phyloP scores from a whole-genome alignment of 2,888 invertebrate genomes.

The Agrochola litura region DNA sequence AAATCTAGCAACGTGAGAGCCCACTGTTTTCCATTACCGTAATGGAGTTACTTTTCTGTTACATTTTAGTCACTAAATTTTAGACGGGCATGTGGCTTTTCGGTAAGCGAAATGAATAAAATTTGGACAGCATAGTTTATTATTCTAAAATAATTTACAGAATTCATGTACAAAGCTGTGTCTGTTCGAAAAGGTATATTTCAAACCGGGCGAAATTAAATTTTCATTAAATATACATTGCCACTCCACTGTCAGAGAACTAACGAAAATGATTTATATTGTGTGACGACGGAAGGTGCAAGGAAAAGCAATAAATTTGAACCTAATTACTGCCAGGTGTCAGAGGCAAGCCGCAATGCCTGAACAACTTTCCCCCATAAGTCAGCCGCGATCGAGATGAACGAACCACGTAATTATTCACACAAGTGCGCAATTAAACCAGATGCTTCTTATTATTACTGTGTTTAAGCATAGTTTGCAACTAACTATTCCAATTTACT shows the following conservation, averaged over 20 bases:
- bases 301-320: slow-evolving; percentile 83
- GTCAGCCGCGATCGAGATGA: slow-evolving; percentile 82
- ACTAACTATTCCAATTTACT: slow-evolving; percentile 48
- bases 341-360: slow-evolving; percentile 81
- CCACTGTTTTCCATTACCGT: slow-evolving; percentile 88
- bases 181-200: slow-evolving; percentile 63
- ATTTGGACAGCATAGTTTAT: slow-evolving; percentile 58
- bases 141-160: slow-evolving; percentile 60
- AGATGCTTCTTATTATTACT: slow-evolving; percentile 58
- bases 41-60: slow-evolving; percentile 86
- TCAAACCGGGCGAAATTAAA: slow-evolving; percentile 67
- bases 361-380: slow-evolving; percentile 84
- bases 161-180: slow-evolving; percentile 45
- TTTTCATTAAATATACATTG: slow-evolving; percentile 70
- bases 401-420: slow-evolving; percentile 73
- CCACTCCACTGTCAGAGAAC: slow-evolving; percentile 71
- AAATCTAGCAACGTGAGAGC: slow-evolving; percentile 81
- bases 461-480: slow-evolving; percentile 58
- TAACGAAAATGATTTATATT: slow-evolving; percentile 77
- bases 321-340: slow-evolving; percentile 88
- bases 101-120: slow-evolving; percentile 60
- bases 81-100: slow-evolving; percentile 62
- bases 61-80: slow-evolving; percentile 81
- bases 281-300: slow-evolving; percentile 77
- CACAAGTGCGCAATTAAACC: slow-evolving; percentile 67